Evolutionary conservation across 2,113 vertebrate genomes (phyloP), one percentile per base, ranked within the genome.

Genomic region (Barnardius zonarius): DNA sequence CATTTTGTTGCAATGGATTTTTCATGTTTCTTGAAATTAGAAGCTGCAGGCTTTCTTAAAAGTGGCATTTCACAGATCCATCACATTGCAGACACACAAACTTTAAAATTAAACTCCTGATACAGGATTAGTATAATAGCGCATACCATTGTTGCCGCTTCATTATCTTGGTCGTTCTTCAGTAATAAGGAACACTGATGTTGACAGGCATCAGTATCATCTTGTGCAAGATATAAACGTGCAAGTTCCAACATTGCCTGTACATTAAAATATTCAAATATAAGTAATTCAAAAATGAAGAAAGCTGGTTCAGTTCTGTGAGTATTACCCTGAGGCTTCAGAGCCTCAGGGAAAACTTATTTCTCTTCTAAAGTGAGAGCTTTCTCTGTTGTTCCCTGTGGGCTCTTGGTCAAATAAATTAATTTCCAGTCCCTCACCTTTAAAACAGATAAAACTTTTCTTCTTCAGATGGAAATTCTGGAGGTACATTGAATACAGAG

Each of bases 221-320:
- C 98, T 41, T 99, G 98, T 11, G 98, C 98, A 25, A 99, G 98
- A 94, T 99, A 99, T 7, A 99, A 86, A 61, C 97, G 98, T 9
- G 99, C 99, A 96, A 99, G 97, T 93, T 99, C 99, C 98, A 99
- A 74, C 98, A 99, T 99, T 66, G 99, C 98, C 99, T 99, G 81
- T 5, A 54, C 7, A 94, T 91, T 62, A 64, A 93, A 94, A 74
- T 57, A 83, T 30, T 35, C 54, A 72, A 67, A 24, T 77, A 57
- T 31, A 66, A 49, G 28, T 81, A 72, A 83, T 22, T 89, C 27
- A 41, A 82, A 57, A 61, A 86, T 41, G 8, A 80, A 90, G 23
- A 28, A 46, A 67, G 28, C 37, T 72, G 33, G 44, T 33, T 89
- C 10, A 73, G n/a, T 76, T 51, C 37, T 80, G 63, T 11, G 6